Conservation (phyloP, 2,797 vertebrate genomes). For the Siniperca undulata region DNA sequence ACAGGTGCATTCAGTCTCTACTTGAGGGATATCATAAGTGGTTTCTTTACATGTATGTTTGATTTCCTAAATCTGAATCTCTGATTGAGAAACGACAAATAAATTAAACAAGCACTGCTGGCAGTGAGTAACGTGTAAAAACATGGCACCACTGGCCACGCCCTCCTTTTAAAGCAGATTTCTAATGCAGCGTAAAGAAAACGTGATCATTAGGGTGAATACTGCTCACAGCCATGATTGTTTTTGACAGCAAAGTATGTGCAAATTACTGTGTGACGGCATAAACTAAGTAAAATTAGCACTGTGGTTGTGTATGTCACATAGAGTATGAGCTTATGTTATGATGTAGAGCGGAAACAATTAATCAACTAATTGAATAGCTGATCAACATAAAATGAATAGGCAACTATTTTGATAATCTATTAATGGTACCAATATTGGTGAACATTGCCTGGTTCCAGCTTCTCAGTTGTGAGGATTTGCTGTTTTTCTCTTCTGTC, state of each 20-base stretch:
- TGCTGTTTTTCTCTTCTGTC: neutral
- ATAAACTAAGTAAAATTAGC: neutral
- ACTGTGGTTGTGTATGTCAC: neutral
- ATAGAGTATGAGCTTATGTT: neutral
- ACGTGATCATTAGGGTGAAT: too few species aligned
- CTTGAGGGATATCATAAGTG: neutral
- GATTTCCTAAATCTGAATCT: slow-evolving; percentile 20
- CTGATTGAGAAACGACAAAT: slow-evolving; percentile 3
- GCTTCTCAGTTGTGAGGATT: too few species aligned
- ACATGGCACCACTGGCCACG: too few species aligned
- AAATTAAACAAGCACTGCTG: neutral
- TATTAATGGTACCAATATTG: too few species aligned
- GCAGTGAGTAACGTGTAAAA: neutral
- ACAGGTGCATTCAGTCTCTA: slow-evolving; percentile 8
- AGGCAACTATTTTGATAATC: neutral
- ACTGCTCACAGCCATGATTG: neutral
- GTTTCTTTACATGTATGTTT: slow-evolving; percentile 13
- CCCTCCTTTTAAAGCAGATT: neutral
- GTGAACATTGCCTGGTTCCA: too few species aligned
- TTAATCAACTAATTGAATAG: neutral
- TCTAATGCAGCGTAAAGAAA: neutral
- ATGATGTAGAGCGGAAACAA: neutral
- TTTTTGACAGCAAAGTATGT: neutral
- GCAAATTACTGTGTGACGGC: neutral
- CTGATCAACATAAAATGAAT: neutral